Base-by-base conservation (phyloP, 2,888 invertebrate genomes). In the Stenodera caucasica region DNA sequence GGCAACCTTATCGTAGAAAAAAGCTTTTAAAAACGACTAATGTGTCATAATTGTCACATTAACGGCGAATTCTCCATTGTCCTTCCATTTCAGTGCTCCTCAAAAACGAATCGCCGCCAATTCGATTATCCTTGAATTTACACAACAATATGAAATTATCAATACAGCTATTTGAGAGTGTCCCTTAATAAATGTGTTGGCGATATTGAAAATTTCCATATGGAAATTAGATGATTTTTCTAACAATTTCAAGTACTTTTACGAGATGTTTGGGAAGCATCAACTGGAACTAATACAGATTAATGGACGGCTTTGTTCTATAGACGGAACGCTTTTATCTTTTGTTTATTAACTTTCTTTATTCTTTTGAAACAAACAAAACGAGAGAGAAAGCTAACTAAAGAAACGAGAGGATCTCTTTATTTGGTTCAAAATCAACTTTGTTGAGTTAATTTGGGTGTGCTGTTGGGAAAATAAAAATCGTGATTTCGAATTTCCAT, bases 211-310 rank as follows among this genome's bases (percentile, higher is more conserved):
- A 26, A 8, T 30, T 30, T 30, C 2, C 30, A 8, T 12, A 12
- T 26, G 49, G 3, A 60, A 55, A 52, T 53, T 56, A 57, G 57
- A 51, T 54, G 49, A 35, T 33, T 55, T 55, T 55, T 55, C 55
- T n/a, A 53, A 60, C 45, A 55, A 55, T 63, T 57, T 57, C 53
- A 21, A 64, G 52, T 58, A 49, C 53, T 53, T 58, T 53, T 52
- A 58, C 30, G 53, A 52, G 59, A 57, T 54, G 54, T 68, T 67
- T 66, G 59, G 59, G 66, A 67, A 67, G 70, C 69, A 69, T 69
- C 67, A 66, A 68, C 64, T 65, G 67, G 70, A 71, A 72, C 63
- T 71, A 72, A 72, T 70, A 61, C 63, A 70, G 72, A 72, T 72
- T 71, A 69, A 72, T 71, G 70, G 68, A 67, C 66, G 61, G 66